Evolutionary conservation across 2,113 vertebrate genomes (phyloP).

Genomic region (Anarhynchus alexandrinus): DNA sequence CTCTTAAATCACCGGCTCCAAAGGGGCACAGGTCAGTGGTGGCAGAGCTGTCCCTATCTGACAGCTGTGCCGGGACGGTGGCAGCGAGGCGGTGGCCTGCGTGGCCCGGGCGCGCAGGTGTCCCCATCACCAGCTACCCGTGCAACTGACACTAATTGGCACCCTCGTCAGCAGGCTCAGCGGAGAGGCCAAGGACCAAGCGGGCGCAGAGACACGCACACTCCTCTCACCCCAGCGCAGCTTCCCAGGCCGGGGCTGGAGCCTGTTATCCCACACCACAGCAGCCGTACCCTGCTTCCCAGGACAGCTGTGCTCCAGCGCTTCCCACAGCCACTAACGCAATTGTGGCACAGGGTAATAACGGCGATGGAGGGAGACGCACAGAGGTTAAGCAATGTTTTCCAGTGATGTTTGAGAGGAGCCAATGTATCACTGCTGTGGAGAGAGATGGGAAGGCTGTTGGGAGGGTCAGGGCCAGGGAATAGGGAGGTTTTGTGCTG

Average conservation of each 20-base stretch:
- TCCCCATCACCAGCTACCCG: accelerated
- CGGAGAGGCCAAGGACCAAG: accelerated
- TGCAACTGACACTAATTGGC: not conserved
- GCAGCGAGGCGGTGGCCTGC: accelerated
- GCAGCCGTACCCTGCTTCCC: not conserved
- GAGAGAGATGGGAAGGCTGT: not conserved
- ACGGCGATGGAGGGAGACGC: not conserved
- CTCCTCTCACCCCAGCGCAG: accelerated
- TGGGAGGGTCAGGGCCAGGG: not conserved
- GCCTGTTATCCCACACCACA: accelerated
- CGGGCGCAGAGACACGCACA: accelerated
- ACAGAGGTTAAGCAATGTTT: not conserved
- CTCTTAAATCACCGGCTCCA: not conserved
- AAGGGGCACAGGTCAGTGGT: not conserved
- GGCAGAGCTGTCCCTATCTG: not conserved
- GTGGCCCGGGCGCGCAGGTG: not conserved
- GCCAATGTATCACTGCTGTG: accelerated
- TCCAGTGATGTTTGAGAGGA: not conserved
- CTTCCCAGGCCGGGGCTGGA: not conserved
- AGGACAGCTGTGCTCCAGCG: accelerated
- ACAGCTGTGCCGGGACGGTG: not conserved
- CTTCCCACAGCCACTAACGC: not conserved
- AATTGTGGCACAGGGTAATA: not conserved
- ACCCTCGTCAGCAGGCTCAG: not conserved
- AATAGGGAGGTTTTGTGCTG: not conserved